A percentile compares a stretch with the other conserved stretches of the same genome.
These are phyloP conservation scores for Horisme vitalbata DNA, from an alignment of 2,888 invertebrate genomes.

Conservation along the genomic window DNA sequence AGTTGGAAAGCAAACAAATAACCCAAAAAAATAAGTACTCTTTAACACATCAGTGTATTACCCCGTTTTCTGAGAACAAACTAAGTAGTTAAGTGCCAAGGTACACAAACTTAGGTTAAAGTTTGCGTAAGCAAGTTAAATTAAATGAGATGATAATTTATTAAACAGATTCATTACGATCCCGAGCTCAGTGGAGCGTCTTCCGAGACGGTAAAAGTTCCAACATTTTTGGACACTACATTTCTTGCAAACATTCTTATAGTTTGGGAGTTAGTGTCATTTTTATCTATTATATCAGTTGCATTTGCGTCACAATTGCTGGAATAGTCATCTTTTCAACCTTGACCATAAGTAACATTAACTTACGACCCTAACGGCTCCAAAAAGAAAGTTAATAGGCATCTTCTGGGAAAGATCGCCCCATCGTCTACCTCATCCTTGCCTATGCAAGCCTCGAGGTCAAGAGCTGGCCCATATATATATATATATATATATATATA, in stretches of 20 bases:
- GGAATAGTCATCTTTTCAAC: too few relatives aligned
- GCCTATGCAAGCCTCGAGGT: too few relatives aligned
- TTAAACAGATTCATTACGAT: slow-evolving; percentile 35
- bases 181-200: slow-evolving; percentile 29
- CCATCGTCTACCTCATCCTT: too few relatives aligned
- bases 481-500: too few relatives aligned
- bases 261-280: not conserved
- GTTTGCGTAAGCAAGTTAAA: slow-evolving; percentile 26
- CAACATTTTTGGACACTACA: slow-evolving; percentile 34
- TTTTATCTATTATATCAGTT: too few relatives aligned
- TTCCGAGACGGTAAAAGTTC: slow-evolving; percentile 34
- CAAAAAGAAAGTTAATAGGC: too few relatives aligned
- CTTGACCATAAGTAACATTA: too few relatives aligned
- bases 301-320: too few relatives aligned
- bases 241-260: slow-evolving; percentile 29
- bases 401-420: too few relatives aligned
- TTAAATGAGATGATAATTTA: slow-evolving; percentile 37
- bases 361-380: too few relatives aligned
- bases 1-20: not conserved
- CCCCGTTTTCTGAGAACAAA: slow-evolving; percentile 7
- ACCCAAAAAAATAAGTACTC: not conserved
- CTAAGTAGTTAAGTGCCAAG: slow-evolving; percentile 16
- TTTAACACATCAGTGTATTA: not conserved
- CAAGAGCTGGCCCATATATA: too few relatives aligned
- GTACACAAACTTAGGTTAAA: slow-evolving; percentile 24